Conservation (phyloP, 2,797 vertebrate genomes). For the Taenioides sp. region DNA sequence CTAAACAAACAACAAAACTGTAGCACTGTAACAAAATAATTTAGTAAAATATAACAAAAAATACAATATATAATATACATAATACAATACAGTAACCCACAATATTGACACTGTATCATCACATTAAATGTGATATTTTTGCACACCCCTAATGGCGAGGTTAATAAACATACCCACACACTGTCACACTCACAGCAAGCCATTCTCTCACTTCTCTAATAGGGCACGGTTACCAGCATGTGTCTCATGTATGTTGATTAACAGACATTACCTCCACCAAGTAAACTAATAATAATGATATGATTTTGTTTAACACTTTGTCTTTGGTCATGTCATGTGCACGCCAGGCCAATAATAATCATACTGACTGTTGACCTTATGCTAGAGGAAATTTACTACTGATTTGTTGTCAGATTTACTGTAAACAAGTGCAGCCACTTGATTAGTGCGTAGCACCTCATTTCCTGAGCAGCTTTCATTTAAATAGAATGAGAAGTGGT, state of each 20-base stretch:
- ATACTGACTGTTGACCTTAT: not conserved
- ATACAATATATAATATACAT: too few species aligned
- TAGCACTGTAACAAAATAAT: too few species aligned
- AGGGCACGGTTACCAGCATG: not conserved
- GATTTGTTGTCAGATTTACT: constrained; percentile 1
- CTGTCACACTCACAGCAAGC: too few species aligned
- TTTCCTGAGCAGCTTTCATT: constrained; percentile 40
- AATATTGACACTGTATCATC: too few species aligned
- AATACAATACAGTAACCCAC: too few species aligned
- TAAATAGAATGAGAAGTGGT: constrained; percentile 25
- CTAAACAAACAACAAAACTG: too few species aligned
- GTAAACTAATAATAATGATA: not conserved
- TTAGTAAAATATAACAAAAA: too few species aligned
- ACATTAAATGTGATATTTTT: too few species aligned
- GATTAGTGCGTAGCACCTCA: constrained; percentile 49
- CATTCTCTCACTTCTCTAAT: not conserved
- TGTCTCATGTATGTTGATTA: not conserved
- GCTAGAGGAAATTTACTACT: not conserved
- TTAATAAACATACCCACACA: too few species aligned
- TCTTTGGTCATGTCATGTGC: constrained; percentile 9
- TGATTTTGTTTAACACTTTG: not conserved
- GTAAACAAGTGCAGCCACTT: constrained; percentile 1
- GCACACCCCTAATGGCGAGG: too few species aligned
- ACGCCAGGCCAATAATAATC: not conserved
- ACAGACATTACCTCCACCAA: not conserved